phyloP scores from a whole-genome alignment of 2,797 vertebrate species.

The Euthynnus affinis region DNA sequence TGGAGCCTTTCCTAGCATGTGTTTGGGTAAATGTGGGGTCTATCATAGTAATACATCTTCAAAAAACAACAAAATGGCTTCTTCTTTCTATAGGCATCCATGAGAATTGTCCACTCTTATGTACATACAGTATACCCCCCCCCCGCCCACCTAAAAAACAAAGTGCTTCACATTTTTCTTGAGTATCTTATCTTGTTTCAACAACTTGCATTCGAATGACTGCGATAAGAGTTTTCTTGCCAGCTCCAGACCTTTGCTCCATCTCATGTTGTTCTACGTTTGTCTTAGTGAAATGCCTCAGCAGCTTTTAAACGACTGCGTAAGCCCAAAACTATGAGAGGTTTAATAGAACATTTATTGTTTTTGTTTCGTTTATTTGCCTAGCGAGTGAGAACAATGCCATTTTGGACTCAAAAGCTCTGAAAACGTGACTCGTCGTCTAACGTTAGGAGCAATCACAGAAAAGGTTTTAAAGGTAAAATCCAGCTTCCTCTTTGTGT shows the following conservation, averaged over 20 bases:
- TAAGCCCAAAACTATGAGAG: not conserved
- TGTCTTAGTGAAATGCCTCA: constrained; percentile 10
- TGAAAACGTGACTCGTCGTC: not conserved
- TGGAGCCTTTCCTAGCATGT: not conserved
- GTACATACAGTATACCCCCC: not conserved
- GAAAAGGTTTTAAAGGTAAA: not conserved
- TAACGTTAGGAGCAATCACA: not conserved
- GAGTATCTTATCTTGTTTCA: constrained; percentile 30
- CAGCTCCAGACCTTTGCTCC: constrained; percentile 13
- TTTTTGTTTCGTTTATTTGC: not conserved
- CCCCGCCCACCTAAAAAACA: not conserved
- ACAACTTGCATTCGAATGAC: constrained; percentile 12
- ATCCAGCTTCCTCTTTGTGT: not conserved
- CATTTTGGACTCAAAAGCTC: not conserved
- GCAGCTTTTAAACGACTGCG: constrained; percentile 7
- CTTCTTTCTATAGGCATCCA: not conserved
- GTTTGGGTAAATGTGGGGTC: not conserved
- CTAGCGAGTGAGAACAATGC: not conserved
- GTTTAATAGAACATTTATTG: not conserved
- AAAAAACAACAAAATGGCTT: not conserved
- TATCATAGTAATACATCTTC: not conserved
- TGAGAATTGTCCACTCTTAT: not conserved
- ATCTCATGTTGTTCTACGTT: not conserved
- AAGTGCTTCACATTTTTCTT: not conserved
- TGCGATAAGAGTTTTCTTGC: not conserved